Evolutionary conservation across 2,113 vertebrate species (phyloP), one percentile per base, ranked within the genome.

Genomic region (Hystrix brachyura): DNA sequence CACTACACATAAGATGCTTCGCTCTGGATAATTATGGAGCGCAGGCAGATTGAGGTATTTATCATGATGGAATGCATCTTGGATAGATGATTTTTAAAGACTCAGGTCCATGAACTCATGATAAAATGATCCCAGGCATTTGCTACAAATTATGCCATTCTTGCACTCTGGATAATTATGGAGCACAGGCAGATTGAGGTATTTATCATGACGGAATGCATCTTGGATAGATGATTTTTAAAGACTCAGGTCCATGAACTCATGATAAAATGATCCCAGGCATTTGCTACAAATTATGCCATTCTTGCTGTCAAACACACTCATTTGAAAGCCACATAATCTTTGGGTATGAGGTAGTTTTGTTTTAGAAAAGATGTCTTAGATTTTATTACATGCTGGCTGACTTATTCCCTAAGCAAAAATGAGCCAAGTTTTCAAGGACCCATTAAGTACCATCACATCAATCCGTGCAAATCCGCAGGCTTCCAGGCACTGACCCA

Each of bases 401-500:
- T 93, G 91, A 87, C 92, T 97, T 94, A 87, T 82, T 38, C 32
- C 87, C 64, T 79, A 94, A 85, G 81, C 46, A 92, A 95, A 96
- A 93, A 78, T 0, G 13, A 97, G 81, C 71, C 78, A 29, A 11
- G 21, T 69, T 95, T 91, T 74, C 85, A 88, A 95, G 38, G n/a
- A 87, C 72, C 74, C 91, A 62, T 62, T 87, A 78, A 95, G 60
- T 10, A 84, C 67, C 80, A 97, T 94, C 74, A 46, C 21, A n/a
- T 55, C 55, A 32, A 69, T 90, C 85, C 71, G 79, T 90, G 95
- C 94, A 97, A 85, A 95, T 59, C 87, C 23, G 10, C 59, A 57
- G 55, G 84, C 62, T 96, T 81, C 84, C 67, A 90, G 85, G n/a
- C 91, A 60, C 91, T 84, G 85, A 87, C 84, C 60, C 94, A 74